Conservation (phyloP, 37 sponge, comb jelly and placozoan genomes). For the Mnemiopsis leidyi region DNA sequence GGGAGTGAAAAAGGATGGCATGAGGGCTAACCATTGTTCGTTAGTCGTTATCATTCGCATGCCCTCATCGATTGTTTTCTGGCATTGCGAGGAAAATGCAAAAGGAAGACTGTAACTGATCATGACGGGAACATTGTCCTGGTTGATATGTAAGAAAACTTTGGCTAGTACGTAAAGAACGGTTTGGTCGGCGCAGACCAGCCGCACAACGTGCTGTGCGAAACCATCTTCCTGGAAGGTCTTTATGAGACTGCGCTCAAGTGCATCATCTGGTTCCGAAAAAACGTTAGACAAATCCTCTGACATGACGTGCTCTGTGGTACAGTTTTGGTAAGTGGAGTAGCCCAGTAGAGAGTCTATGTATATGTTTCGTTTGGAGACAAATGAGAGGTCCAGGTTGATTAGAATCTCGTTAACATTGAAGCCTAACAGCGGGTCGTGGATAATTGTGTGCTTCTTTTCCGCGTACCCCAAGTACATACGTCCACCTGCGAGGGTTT, state of each 20-base stretch:
- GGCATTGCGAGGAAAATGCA: not conserved
- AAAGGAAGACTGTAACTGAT: conserved; percentile 43
- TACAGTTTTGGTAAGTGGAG: not conserved
- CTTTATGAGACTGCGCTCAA: not conserved
- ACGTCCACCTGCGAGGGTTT: not conserved
- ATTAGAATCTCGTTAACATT: conserved; percentile 15
- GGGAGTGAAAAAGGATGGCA: not conserved
- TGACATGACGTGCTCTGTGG: conserved; percentile 43
- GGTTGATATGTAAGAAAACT: conserved; percentile 23
- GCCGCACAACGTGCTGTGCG: conserved; percentile 6
- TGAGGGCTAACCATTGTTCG: conserved; percentile 40
- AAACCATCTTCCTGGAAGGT: conserved; percentile 3
- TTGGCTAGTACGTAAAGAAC: conserved; percentile 11
- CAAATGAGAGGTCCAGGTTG: not conserved
- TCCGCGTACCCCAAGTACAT: conserved; percentile 46
- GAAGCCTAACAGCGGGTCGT: conserved; percentile 5
- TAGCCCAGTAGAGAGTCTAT: conserved; percentile 41
- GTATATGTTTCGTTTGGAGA: not conserved
- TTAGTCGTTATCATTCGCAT: conserved; percentile 8
- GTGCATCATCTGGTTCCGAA: not conserved
- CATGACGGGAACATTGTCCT: conserved; percentile 15
- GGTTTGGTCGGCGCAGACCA: not conserved
- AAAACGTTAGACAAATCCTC: conserved; percentile 1
- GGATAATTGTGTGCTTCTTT: not conserved
- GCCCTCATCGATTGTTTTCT: not conserved